Evolutionary conservation across 2,797 vertebrate genomes (phyloP).

Genomic region (Liparis tanakae): DNA sequence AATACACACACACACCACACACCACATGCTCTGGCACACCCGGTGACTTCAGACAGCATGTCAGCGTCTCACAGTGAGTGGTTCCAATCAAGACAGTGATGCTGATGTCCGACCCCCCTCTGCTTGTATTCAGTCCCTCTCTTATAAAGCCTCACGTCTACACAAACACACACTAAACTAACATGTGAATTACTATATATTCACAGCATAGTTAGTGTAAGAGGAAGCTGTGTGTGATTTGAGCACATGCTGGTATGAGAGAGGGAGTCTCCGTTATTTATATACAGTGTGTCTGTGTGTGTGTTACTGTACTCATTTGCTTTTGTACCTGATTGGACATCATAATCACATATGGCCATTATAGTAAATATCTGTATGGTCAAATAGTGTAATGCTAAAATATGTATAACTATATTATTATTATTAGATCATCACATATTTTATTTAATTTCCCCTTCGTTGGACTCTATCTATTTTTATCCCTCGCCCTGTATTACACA

Average conservation of each 20-base stretch:
- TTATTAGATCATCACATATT: not conserved
- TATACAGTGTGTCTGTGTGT: not conserved
- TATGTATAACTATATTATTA: too few species aligned
- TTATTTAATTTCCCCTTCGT: not conserved
- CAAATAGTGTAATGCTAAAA: too few species aligned
- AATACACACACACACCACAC: constrained; percentile 3
- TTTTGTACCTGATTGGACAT: constrained; percentile 44
- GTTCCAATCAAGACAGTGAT: constrained; percentile 55
- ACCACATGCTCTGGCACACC: constrained; percentile 40
- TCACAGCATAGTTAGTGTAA: constrained; percentile 14
- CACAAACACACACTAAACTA: constrained; percentile 21
- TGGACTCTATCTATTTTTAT: not conserved
- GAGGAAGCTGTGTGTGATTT: constrained; percentile 30
- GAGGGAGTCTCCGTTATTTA: constrained; percentile 50
- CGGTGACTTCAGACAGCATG: constrained; percentile 64
- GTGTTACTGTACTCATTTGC: constrained; percentile 36
- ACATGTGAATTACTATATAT: constrained; percentile 24
- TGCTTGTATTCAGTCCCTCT: constrained; percentile 31
- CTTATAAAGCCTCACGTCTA: constrained; percentile 24
- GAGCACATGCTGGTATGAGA: constrained; percentile 20
- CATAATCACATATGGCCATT: constrained; percentile 56
- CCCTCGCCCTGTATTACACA: not conserved
- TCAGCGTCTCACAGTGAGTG: constrained; percentile 59
- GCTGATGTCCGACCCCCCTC: constrained; percentile 50
- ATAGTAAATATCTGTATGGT: constrained; percentile 40